Evolutionary conservation across 2,113 vertebrate genomes (phyloP).

Genomic region (Hirundichthys speculiger): DNA sequence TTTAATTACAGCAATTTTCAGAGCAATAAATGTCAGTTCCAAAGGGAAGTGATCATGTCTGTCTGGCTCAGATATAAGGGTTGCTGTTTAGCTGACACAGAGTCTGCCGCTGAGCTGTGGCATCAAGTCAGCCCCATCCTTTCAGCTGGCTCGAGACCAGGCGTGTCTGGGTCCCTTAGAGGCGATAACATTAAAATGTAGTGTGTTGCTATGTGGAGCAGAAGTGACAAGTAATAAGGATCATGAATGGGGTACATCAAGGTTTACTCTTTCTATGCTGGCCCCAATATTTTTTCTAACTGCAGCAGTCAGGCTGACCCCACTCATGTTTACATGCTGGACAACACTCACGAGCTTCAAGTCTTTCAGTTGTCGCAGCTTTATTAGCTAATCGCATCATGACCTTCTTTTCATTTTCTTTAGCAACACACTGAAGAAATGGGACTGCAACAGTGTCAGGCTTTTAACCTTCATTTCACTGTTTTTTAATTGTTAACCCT

Average conservation of each 20-base stretch:
- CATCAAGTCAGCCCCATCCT: constrained; percentile 21
- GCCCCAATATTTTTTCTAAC: constrained; percentile 27
- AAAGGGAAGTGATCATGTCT: constrained; percentile 12
- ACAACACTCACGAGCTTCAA: constrained; percentile 1
- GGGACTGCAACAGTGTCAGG: neutral
- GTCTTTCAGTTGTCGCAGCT: constrained; percentile 6
- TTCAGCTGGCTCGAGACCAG: constrained; percentile 44
- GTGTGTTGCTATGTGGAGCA: constrained; percentile 29
- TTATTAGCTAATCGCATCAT: no score
- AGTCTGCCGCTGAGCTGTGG: neutral
- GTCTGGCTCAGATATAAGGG: constrained; percentile 40
- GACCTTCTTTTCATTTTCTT: neutral
- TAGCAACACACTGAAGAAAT: constrained; percentile 5
- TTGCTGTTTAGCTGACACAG: constrained; percentile 29
- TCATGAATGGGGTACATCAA: constrained; percentile 17
- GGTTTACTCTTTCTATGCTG: constrained; percentile 35
- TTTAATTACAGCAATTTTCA: neutral
- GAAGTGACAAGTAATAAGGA: constrained; percentile 26
- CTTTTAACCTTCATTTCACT: neutral
- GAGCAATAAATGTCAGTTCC: neutral
- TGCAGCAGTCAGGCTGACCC: constrained; percentile 3
- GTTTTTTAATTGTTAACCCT: neutral
- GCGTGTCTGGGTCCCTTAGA: constrained; percentile 43
- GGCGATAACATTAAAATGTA: constrained; percentile 32
- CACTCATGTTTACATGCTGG: constrained; percentile 11